phyloP scores from a whole-genome alignment of 2,113 vertebrate species.

The Amazona guildingii region DNA sequence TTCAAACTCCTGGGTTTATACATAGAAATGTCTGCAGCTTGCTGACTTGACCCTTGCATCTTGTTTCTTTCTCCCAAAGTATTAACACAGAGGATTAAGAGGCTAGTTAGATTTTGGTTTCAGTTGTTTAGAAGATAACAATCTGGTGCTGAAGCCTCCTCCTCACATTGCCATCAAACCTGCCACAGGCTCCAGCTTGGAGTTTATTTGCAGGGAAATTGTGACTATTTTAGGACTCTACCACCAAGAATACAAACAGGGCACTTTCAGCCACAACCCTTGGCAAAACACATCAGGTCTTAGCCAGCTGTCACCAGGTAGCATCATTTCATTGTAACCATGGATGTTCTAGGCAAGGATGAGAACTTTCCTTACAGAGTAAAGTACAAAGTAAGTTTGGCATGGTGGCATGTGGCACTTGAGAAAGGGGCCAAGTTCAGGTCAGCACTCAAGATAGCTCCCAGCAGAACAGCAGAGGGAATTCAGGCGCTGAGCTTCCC shows the following conservation, averaged over 20 bases:
- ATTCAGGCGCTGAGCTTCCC: background rate
- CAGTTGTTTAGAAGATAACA: background rate
- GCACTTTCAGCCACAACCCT: background rate
- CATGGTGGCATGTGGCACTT: background rate
- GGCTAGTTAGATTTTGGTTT: background rate
- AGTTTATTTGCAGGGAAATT: background rate
- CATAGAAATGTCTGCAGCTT: background rate
- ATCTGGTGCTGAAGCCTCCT: background rate
- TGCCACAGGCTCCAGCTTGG: background rate
- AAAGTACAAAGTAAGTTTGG: background rate
- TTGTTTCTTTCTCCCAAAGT: background rate
- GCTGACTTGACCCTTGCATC: background rate
- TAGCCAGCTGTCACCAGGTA: background rate
- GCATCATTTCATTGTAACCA: background rate
- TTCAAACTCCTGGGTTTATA: background rate
- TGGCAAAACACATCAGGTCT: background rate
- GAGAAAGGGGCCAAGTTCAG: background rate
- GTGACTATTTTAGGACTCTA: background rate
- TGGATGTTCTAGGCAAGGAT: background rate
- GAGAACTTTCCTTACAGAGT: background rate
- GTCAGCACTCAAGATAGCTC: background rate
- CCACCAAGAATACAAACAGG: background rate
- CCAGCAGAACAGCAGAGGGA: background rate
- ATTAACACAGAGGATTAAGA: background rate
- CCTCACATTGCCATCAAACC: background rate